phyloP scores from a whole-genome alignment of 2,113 vertebrate genomes.

The Psophia crepitans region DNA sequence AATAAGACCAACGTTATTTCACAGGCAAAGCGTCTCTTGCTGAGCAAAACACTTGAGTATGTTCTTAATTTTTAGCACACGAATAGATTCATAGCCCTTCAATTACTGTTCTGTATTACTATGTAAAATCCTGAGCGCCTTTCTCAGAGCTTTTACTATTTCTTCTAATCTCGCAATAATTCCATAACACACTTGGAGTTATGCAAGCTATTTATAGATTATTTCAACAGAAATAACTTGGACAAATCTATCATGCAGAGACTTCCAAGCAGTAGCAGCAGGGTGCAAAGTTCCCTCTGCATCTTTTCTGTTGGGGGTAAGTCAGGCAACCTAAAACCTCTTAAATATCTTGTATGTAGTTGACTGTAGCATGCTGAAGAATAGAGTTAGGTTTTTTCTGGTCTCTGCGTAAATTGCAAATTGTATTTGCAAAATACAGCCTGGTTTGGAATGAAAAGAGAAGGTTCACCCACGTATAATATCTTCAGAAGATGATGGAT shows the following conservation, averaged over 20 bases:
- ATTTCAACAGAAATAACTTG: conserved; percentile 49
- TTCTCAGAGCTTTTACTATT: conserved; percentile 1
- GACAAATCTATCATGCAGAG: neutral
- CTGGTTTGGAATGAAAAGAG: neutral
- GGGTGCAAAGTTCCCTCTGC: neutral
- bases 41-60: neutral
- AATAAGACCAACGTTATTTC: neutral
- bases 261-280: neutral
- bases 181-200: neutral
- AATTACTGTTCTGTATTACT: neutral
- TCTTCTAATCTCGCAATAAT: conserved; percentile 43
- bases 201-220: conserved; percentile 28
- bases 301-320: neutral
- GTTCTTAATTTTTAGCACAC: neutral
- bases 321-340: neutral
- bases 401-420: neutral
- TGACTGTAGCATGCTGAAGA: neutral
- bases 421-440: neutral
- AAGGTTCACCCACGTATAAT: neutral
- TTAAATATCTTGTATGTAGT: neutral
- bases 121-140: neutral
- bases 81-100: neutral
- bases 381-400: neutral
- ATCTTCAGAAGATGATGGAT: neutral
- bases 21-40: neutral